These are phyloP conservation scores for Eurystomus gularis DNA, from an alignment of 2,113 vertebrate genomes.

Conservation along the genomic window DNA sequence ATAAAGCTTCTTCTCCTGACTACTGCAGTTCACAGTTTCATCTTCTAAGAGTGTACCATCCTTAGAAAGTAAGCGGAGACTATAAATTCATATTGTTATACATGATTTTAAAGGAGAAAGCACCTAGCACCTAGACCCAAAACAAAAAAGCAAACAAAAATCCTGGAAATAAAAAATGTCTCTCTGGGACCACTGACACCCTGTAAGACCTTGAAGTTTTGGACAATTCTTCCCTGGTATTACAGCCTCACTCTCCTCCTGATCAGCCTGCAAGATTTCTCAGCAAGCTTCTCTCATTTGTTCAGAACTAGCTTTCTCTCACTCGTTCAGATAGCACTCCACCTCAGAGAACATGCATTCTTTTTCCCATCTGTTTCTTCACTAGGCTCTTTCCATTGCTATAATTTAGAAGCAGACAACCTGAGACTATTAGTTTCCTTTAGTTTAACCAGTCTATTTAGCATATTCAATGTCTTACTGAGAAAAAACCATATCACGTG, in stretches of 20 bases:
- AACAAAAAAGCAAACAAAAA: background rate
- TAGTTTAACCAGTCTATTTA: background rate
- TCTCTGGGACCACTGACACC: fast-evolving
- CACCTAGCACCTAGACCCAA: background rate
- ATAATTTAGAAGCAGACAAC: background rate
- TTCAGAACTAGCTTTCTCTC: background rate
- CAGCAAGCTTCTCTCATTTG: background rate
- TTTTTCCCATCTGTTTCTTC: background rate
- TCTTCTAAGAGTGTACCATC: background rate
- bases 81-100: background rate
- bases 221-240: background rate
- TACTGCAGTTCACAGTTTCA: background rate
- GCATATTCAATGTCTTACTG: background rate
- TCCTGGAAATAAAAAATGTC: background rate
- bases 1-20: background rate
- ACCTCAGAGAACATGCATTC: background rate
- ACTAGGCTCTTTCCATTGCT: background rate
- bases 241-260: background rate
- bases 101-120: background rate
- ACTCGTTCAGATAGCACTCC: background rate
- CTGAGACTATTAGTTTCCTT: background rate
- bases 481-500: background rate
- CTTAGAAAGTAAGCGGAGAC: background rate
- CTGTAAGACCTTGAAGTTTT: background rate
- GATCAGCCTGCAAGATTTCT: background rate